Evolutionary conservation across 2,797 vertebrate genomes (phyloP), one percentile per base, ranked within the genome.

Genomic region (Phrynocephalus vlangalii): DNA sequence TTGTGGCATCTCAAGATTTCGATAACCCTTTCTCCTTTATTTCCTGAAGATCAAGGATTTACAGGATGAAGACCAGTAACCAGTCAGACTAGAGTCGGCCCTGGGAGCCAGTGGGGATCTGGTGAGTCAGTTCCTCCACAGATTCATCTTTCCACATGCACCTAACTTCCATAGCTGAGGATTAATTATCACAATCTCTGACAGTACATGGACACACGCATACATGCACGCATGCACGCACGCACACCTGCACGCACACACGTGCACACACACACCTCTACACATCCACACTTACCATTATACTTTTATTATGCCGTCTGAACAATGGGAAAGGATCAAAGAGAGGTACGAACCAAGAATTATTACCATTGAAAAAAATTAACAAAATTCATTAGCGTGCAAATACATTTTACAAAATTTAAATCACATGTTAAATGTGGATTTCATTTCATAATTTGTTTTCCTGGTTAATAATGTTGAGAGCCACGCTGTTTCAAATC

Each of bases 381-480:
- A 93, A 92, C 88, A 79, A 93, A 90, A 94, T n/a, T 88, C 87
- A 92, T 89, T 95, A 94, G 93, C 87, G 91, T 73, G 85, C 92
- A 82, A 95, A 96, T 92, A 89, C 81, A 82, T 94, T 93, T 9
- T 88, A 89, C 88, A 95, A 94, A 85, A 89, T 95, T 91, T 92
- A 89, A 95, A 95, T 93, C 91, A 71, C 93, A 88, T 94, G 91
- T 95, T 90, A 91, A 95, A 96, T 95, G 90, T 94, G 93, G 90
- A 92, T 84, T 95, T 93, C 94, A 96, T 96, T 96, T 97, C 91
- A 94, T 94, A 96, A 95, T 96, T 96, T 95, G 90, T 95, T 94
- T 95, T 93, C 93, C 95, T 91, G 87, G 95, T 93, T 92, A 94
- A 95, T 95, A 93, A 93, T 85, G 92, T 96, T 96, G 95, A 95